Conservation (phyloP, 1,140 invertebrate species). For the Ptiloglossa arizonensis region DNA sequence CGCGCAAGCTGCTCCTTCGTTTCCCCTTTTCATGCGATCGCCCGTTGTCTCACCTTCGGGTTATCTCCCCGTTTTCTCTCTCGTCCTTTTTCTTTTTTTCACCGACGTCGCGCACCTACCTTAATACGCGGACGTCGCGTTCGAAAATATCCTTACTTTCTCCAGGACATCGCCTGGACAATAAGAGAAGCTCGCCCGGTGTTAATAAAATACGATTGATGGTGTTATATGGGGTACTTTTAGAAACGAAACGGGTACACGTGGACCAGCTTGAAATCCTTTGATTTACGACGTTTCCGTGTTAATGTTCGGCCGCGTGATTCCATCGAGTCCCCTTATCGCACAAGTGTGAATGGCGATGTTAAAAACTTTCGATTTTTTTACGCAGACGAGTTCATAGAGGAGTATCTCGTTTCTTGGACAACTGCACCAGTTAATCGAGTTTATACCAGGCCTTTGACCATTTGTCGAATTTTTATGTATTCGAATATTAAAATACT, state of each 20-base stretch:
- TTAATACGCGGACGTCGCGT: conserved; percentile 18
- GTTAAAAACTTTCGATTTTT: background rate
- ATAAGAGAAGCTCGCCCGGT: conserved; percentile 6
- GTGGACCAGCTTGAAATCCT: conserved; percentile 10
- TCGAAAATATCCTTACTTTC: conserved; percentile 31
- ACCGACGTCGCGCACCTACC: background rate
- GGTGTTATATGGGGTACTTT: conserved; percentile 26
- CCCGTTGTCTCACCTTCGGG: conserved; percentile 9
- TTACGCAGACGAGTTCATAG: too few relatives aligned
- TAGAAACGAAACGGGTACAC: conserved; percentile 2
- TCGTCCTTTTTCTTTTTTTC: background rate
- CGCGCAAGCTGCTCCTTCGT: background rate
- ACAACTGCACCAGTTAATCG: too few relatives aligned
- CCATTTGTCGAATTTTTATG: too few relatives aligned
- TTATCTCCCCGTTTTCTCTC: conserved; percentile 23
- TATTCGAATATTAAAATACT: too few relatives aligned
- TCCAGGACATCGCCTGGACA: conserved; percentile 11
- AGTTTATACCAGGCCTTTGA: too few relatives aligned
- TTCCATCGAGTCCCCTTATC: background rate
- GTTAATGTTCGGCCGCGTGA: background rate
- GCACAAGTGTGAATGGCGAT: background rate
- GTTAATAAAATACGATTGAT: conserved; percentile 40
- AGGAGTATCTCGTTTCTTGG: too few relatives aligned
- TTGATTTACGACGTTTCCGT: conserved; percentile 14
- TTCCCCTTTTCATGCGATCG: background rate